These are phyloP conservation scores for Nerophis ophidion DNA, from an alignment of 2,113 vertebrate species.

Conservation along the genomic window DNA sequence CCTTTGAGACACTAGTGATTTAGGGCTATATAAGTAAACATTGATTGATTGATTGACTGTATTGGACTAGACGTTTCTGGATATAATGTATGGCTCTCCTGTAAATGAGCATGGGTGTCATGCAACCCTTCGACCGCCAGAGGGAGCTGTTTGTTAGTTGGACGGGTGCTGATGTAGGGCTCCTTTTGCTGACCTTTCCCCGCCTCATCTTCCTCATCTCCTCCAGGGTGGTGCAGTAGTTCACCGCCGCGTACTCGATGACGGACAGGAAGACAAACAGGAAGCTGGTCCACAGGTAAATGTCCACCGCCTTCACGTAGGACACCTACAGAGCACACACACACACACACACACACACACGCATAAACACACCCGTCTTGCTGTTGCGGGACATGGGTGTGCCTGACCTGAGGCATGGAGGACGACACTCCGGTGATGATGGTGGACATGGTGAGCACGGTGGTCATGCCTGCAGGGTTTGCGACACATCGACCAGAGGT, in stretches of 20 bases:
- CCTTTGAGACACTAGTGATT: too few relatives aligned
- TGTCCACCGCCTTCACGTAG: constrained; percentile 88
- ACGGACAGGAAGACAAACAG: constrained; percentile 89
- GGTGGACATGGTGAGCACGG: constrained; percentile 88
- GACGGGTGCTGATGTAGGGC: too few relatives aligned
- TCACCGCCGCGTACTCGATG: constrained; percentile 85
- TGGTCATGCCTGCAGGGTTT: constrained; percentile 80
- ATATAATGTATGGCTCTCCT: neutral
- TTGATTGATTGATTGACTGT: too few relatives aligned
- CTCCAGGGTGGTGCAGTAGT: constrained; percentile 86
- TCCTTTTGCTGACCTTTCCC: constrained; percentile 44
- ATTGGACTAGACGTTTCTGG: too few relatives aligned
- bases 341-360: neutral
- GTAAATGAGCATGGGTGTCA: constrained; percentile 4
- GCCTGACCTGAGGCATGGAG: constrained; percentile 81
- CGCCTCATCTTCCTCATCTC: constrained; percentile 76
- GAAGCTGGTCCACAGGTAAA: constrained; percentile 91
- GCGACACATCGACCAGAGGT: neutral
- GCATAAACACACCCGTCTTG: too few relatives aligned
- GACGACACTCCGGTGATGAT: constrained; percentile 85
- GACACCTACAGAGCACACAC: constrained; percentile 69
- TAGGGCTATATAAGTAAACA: too few relatives aligned
- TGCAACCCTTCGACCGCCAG: constrained; percentile 21
- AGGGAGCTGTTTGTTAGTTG: constrained; percentile 9
- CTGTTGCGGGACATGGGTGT: neutral